These are phyloP conservation scores for Sorex araneus DNA, from an alignment of 2,113 vertebrate genomes.

Conservation along the genomic window DNA sequence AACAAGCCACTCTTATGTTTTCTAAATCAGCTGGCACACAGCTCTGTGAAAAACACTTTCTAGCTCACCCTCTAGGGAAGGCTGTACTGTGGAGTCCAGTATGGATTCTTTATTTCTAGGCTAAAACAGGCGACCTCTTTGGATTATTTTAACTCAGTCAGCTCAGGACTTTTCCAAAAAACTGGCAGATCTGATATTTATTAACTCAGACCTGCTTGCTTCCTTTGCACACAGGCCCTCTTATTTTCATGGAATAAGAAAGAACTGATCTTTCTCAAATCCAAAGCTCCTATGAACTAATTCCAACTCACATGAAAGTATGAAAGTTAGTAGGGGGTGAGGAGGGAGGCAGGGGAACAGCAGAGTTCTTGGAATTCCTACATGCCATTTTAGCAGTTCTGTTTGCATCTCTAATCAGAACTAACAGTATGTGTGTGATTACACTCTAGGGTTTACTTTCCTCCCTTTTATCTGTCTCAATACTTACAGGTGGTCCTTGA, in stretches of 20 bases:
- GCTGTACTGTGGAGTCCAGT: neutral
- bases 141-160: constrained; percentile 47
- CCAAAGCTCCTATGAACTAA: neutral
- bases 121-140: constrained; percentile 33
- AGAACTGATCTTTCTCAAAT: neutral
- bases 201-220: neutral
- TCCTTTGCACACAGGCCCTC: neutral
- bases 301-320: neutral
- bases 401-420: neutral
- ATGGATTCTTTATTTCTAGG: constrained; percentile 50
- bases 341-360: neutral
- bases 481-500: neutral
- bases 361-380: neutral
- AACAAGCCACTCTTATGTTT: constrained; percentile 38
- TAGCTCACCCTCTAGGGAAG: neutral
- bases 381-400: neutral
- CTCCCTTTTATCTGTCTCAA: neutral
- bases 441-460: neutral
- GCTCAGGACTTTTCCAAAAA: constrained; percentile 45
- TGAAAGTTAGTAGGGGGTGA: neutral
- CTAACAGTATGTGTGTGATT: neutral
- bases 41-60: constrained; percentile 38
- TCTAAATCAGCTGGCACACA: constrained; percentile 6
- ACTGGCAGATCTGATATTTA: neutral
- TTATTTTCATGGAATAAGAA: neutral